Conservation (phyloP, 2,113 vertebrate species). For the Calypte anna region DNA sequence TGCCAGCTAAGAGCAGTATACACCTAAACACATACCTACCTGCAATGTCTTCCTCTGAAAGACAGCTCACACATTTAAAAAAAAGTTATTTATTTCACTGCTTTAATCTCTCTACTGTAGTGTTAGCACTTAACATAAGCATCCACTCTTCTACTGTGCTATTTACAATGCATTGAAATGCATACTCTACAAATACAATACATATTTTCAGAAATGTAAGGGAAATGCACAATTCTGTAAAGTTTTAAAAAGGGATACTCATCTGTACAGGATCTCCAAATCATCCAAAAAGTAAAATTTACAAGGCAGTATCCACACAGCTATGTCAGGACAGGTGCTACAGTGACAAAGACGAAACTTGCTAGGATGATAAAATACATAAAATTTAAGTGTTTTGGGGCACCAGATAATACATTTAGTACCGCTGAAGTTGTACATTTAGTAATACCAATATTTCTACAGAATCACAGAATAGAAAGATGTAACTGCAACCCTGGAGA, state of each 20-base stretch:
- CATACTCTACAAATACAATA: conserved; percentile 80
- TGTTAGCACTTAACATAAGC: conserved; percentile 77
- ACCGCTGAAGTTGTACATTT: conserved; percentile 72
- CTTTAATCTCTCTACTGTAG: conserved; percentile 78
- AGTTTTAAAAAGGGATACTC: conserved; percentile 63
- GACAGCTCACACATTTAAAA: background rate
- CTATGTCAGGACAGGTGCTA: conserved; percentile 68
- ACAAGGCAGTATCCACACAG: conserved; percentile 73
- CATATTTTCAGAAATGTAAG: conserved; percentile 71
- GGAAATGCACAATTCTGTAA: conserved; percentile 63
- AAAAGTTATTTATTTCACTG: conserved; percentile 77
- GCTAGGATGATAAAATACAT: conserved; percentile 73
- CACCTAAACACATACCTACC: background rate
- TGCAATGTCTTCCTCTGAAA: background rate
- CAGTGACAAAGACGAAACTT: conserved; percentile 68
- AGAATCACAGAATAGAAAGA: conserved; percentile 30
- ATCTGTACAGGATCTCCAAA: conserved; percentile 72
- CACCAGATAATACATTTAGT: conserved; percentile 74
- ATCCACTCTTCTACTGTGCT: conserved; percentile 72
- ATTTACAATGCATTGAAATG: conserved; percentile 76
- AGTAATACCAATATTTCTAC: conserved; percentile 68
- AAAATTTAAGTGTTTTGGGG: conserved; percentile 68
- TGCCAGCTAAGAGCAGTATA: background rate
- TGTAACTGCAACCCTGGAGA: conserved; percentile 73
- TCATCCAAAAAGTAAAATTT: conserved; percentile 64